Evolutionary conservation across 1,140 invertebrate species (phyloP).

Genomic region (Drosophila oshimai): DNA sequence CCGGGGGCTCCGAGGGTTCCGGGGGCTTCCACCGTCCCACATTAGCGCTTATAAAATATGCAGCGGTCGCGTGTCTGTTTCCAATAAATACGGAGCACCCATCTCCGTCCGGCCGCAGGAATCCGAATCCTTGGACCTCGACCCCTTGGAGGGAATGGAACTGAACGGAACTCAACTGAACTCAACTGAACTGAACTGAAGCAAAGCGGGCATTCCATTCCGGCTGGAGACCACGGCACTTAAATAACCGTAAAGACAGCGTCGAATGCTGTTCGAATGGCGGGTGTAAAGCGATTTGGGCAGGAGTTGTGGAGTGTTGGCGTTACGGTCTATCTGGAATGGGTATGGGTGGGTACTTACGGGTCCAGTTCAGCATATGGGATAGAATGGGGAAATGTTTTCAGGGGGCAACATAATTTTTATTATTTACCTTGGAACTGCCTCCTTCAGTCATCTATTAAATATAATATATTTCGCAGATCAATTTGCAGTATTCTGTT

Average conservation of each 20-base stretch:
- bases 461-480: no score
- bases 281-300: conserved; percentile 23
- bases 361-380: no score
- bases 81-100: conserved; percentile 63
- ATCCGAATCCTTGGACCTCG: conserved; percentile 18
- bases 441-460: no score
- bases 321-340: background rate
- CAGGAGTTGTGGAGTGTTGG: conserved; percentile 3
- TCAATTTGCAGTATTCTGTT: no score
- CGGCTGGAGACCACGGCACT: conserved; percentile 12
- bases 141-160: background rate
- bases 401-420: no score
- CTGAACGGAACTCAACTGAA: background rate
- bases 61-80: conserved; percentile 74
- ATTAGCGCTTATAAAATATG: conserved; percentile 73
- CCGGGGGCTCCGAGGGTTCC: conserved; percentile 36
- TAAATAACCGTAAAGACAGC: conserved; percentile 32
- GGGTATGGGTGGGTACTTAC: background rate
- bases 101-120: background rate
- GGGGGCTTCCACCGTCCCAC: background rate
- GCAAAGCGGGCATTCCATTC: conserved; percentile 15
- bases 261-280: background rate
- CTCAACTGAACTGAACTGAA: background rate
- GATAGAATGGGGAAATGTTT: no score
- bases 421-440: no score